phyloP scores from a whole-genome alignment of 2,888 invertebrate genomes.

The Brenthis hecate region DNA sequence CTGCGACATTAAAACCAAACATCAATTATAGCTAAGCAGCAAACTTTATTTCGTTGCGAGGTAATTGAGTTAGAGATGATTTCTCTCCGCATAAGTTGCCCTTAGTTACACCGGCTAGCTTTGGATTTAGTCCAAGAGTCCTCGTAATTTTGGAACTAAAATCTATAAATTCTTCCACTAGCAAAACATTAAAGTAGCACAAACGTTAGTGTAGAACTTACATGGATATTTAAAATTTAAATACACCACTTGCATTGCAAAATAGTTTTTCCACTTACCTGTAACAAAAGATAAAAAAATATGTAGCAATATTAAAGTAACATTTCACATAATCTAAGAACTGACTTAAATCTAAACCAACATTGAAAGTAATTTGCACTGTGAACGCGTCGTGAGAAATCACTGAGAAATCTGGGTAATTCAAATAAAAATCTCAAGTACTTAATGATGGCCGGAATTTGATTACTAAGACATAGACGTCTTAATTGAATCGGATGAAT shows the following conservation, averaged over 20 bases:
- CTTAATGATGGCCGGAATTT: slow-evolving; percentile 3
- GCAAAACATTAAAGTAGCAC: slow-evolving; percentile 23
- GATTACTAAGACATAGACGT: neutral
- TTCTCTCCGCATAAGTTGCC: slow-evolving; percentile 43
- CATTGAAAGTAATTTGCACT: slow-evolving; percentile 28
- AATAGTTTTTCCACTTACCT: slow-evolving; percentile 39
- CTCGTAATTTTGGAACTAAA: slow-evolving; percentile 48
- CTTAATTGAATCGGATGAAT: neutral
- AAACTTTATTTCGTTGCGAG: no score
- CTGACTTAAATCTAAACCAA: slow-evolving; percentile 23
- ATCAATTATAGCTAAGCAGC: no score
- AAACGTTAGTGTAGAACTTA: slow-evolving; percentile 34
- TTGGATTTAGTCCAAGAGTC: slow-evolving; percentile 56
- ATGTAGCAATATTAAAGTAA: slow-evolving; percentile 25
- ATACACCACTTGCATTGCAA: slow-evolving; percentile 27
- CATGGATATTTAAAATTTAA: slow-evolving; percentile 35
- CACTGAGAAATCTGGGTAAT: slow-evolving; percentile 29
- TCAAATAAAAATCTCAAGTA: slow-evolving; percentile 29
- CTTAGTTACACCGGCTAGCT: slow-evolving; percentile 39
- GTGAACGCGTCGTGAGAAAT: slow-evolving; percentile 34
- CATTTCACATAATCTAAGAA: slow-evolving; percentile 14
- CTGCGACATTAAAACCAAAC: no score
- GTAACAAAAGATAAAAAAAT: slow-evolving; percentile 40
- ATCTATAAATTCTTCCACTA: slow-evolving; percentile 40
- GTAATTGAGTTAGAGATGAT: slow-evolving; percentile 35